These are phyloP conservation scores for Magallana gigas DNA, from an alignment of 1,140 invertebrate species.

Conservation along the genomic window DNA sequence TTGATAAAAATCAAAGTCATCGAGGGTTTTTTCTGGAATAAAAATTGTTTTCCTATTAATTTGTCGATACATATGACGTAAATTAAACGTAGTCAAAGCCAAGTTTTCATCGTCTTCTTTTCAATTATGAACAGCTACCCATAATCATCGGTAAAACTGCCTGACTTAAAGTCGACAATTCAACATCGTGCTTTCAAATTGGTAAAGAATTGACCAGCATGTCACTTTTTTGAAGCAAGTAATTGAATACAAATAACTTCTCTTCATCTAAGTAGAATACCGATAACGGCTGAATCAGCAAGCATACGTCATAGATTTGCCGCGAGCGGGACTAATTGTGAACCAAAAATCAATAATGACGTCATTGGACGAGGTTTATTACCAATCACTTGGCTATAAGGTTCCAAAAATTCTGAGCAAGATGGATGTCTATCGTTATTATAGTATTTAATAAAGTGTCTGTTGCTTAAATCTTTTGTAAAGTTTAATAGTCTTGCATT, in stretches of 20 bases:
- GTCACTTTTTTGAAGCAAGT: conserved; percentile 5
- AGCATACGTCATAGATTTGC: conserved; percentile 4
- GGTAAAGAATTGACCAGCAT: conserved; percentile 22
- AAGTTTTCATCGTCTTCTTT: not conserved
- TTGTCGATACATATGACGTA: conserved; percentile 17
- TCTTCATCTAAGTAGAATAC: not conserved
- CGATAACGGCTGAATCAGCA: conserved; percentile 17
- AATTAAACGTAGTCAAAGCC: conserved; percentile 1
- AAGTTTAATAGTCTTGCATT: too few relatives aligned
- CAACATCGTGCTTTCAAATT: not conserved
- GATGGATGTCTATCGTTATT: not conserved
- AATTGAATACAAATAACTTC: conserved; percentile 27
- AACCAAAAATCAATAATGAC: not conserved
- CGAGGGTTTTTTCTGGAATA: not conserved
- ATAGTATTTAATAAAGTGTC: not conserved
- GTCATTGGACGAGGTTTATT: conserved; percentile 19
- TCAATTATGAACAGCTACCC: not conserved
- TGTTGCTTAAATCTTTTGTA: too few relatives aligned
- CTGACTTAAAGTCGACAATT: not conserved
- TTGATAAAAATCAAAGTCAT: too few relatives aligned
- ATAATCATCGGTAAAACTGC: not conserved
- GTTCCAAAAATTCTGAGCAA: not conserved
- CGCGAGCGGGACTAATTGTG: conserved; percentile 26
- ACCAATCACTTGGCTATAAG: not conserved
- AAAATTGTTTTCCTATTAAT: conserved; percentile 1